Evolutionary conservation across 1,140 invertebrate species (phyloP).

Genomic region (Drosophila repleta): DNA sequence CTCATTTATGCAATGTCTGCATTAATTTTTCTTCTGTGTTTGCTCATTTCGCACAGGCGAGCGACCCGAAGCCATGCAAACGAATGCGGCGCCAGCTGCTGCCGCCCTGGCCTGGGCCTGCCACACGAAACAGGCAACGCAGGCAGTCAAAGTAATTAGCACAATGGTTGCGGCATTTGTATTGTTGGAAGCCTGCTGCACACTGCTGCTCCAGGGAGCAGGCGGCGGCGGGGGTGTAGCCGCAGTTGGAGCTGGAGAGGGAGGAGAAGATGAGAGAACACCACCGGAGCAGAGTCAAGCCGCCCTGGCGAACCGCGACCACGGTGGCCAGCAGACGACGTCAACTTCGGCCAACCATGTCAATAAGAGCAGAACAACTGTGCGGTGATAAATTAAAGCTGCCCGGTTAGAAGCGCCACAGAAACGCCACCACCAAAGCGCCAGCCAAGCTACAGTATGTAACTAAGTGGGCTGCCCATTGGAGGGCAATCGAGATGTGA

Average conservation of each 20-base stretch:
- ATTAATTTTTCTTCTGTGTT: constrained; percentile 38
- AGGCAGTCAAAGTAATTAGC: constrained; percentile 82
- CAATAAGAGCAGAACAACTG: constrained; percentile 68
- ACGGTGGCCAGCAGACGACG: constrained; percentile 28
- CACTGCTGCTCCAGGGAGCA: constrained; percentile 54
- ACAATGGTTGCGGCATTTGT: constrained; percentile 77
- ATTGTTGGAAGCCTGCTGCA: constrained; percentile 74
- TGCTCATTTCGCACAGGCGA: constrained; percentile 70
- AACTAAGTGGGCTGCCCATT: constrained; percentile 43
- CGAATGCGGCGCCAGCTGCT: constrained; percentile 77
- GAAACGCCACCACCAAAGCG: constrained; percentile 75
- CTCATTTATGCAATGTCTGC: constrained; percentile 66
- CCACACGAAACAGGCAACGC: constrained; percentile 61
- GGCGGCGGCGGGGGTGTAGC: constrained; percentile 6
- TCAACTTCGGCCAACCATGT: constrained; percentile 44
- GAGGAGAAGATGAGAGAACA: neutral
- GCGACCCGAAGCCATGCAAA: constrained; percentile 83
- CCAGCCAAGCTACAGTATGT: constrained; percentile 47
- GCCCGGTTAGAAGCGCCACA: constrained; percentile 52
- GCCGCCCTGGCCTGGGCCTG: constrained; percentile 70
- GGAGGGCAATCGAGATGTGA: constrained; percentile 42
- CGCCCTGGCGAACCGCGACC: constrained; percentile 7
- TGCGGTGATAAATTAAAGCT: constrained; percentile 77
- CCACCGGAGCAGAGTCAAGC: constrained; percentile 16
- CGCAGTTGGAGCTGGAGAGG: neutral